phyloP scores from a whole-genome alignment of 2,888 invertebrate species.

The Eucriotettix oculatus region DNA sequence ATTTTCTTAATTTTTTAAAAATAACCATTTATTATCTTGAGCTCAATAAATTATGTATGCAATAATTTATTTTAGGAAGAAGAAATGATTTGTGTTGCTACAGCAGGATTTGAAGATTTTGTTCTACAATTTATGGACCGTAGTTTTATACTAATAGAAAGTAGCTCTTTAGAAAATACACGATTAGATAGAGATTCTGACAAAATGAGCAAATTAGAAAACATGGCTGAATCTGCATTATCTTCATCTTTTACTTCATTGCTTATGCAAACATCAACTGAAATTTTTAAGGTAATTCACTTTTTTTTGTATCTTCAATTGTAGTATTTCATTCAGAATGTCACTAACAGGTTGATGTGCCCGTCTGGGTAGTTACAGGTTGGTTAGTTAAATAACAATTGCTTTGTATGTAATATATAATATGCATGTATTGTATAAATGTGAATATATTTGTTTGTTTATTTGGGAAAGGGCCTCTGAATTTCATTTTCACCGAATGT shows the following conservation, averaged over 20 bases:
- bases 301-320: background rate
- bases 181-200: constrained; percentile 40
- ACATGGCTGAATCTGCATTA: constrained; percentile 51
- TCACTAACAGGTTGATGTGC: no score
- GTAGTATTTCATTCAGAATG: no score
- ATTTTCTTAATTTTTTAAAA: background rate
- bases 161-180: constrained; percentile 48
- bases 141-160: constrained; percentile 52
- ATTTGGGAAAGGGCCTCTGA: no score
- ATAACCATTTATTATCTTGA: background rate
- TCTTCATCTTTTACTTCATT: constrained; percentile 49
- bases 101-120: constrained; percentile 79
- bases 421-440: no score
- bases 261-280: constrained; percentile 53
- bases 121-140: constrained; percentile 70
- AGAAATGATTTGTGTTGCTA: constrained; percentile 54
- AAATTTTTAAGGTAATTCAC: constrained; percentile 31
- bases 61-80: constrained; percentile 38
- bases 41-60: background rate
- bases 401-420: no score
- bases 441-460: no score
- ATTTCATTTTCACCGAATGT: no score
- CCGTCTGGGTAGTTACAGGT: no score
- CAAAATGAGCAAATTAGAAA: constrained; percentile 50
- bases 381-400: no score